Evolutionary conservation across 2,113 vertebrate genomes (phyloP).

Genomic region (Odontophorus gujanensis): DNA sequence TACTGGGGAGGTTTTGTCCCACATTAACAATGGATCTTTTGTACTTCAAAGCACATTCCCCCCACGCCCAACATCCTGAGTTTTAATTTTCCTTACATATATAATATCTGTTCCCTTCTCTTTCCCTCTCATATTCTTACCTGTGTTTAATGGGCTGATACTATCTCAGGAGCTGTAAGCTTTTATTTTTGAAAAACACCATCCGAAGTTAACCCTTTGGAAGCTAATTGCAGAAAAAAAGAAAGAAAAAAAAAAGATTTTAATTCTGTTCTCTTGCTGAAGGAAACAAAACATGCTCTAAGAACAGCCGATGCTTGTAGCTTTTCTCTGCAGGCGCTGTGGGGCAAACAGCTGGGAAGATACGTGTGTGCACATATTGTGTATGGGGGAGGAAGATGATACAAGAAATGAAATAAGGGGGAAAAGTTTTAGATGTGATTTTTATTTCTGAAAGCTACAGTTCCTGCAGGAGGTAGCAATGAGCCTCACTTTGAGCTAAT

Average conservation of each 20-base stretch:
- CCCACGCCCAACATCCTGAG: constrained; percentile 74
- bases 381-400: not conserved
- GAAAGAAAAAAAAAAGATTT: not conserved
- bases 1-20: constrained; percentile 81
- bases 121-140: constrained; percentile 76
- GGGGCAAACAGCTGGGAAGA: not conserved
- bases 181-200: constrained; percentile 12
- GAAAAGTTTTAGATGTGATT: not conserved
- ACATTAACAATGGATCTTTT: constrained; percentile 81
- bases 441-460: not conserved
- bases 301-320: not conserved
- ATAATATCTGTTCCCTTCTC: constrained; percentile 76
- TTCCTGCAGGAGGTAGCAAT: not conserved
- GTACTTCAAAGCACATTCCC: constrained; percentile 79
- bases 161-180: constrained; percentile 49
- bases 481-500: fast-evolving
- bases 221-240: not conserved
- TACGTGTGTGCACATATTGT: fast-evolving
- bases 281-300: not conserved
- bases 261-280: not conserved
- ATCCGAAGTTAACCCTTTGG: constrained; percentile 61
- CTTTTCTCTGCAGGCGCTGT: not conserved
- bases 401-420: not conserved
- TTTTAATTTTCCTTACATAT: constrained; percentile 80
- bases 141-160: constrained; percentile 74